Percentiles rank a stretch among this genome's conserved stretches.
Evolutionary conservation across 2,888 invertebrate genomes (phyloP).

Genomic region (Eugnorisma glareosa): DNA sequence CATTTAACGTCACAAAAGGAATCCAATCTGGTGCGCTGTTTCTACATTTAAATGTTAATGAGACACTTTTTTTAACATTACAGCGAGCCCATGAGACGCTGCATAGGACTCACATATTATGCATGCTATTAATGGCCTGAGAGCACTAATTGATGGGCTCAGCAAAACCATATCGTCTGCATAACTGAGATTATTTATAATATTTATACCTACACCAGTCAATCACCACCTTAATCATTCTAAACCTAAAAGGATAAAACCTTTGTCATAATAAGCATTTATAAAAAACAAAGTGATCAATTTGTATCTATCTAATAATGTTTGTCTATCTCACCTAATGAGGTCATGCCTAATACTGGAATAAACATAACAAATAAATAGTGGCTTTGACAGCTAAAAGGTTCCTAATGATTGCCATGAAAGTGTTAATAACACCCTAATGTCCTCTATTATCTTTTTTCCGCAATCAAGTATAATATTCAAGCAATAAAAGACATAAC

Average conservation of each 20-base stretch:
- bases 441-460: conserved; percentile 31
- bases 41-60: no score
- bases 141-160: no score
- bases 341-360: conserved; percentile 13
- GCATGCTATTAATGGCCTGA: no score
- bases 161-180: no score
- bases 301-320: conserved; percentile 62
- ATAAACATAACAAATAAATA: conserved; percentile 44
- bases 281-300: conserved; percentile 35
- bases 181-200: no score
- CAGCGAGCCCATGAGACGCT: no score
- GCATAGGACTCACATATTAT: no score
- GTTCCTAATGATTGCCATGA: conserved; percentile 33
- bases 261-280: conserved; percentile 34
- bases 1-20: no score
- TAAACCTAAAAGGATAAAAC: conserved; percentile 23
- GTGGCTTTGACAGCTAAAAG: conserved; percentile 23
- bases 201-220: conserved; percentile 13
- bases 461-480: conserved; percentile 27
- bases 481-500: conserved; percentile 33
- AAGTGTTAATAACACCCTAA: conserved; percentile 21
- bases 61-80: no score
- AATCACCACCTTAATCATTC: conserved; percentile 50
- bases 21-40: no score
- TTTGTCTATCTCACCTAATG: conserved; percentile 34